Evolutionary conservation across 2,797 vertebrate species (phyloP), one percentile per base, ranked within the genome.

Genomic region (Champsocephalus gunnari): DNA sequence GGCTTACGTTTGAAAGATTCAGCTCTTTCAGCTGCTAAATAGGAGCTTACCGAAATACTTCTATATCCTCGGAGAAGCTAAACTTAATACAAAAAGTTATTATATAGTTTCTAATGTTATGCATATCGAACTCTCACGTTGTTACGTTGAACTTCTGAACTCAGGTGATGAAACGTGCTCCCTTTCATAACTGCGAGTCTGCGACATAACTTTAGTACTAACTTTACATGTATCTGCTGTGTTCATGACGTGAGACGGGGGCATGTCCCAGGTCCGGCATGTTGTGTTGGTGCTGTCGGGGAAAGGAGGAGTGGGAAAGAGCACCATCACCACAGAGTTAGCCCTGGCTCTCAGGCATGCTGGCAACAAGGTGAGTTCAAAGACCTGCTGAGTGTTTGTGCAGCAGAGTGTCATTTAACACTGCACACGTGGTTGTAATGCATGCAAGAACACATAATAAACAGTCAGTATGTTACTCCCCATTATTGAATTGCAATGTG

Each of bases 291-390:
- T 99, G 12, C 94, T 99, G 68, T 99, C 98, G 0, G 98, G 98
- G 32, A 99, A 99, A 86, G 98, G 98, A 0, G 98, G 98, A 0
- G 98, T 99, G 1, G 98, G 98, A 1, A 99, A 99, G 84, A 99
- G 98, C 92, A 99, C 97, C 74, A 82, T 99, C 78, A 96, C 96
- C 68, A 95, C 96, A 0, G 94, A 99, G 86, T 89, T 99, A 9
- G 98, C 98, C 0, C 92, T 99, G 82, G 93, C 97, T 0, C 91
- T 99, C 62, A 89, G 76, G 6, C 95, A 94, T 0, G 80, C 90
- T 0, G 98, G 98, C 11, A 97, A 96, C 72, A 99, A 95, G 96
- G 98, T 98, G 89, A 90, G 77, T 7, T 38, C 21, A 38, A 38
- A 24, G 17, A 56, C 13, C n/a, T 17, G 21, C 9, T 21, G n/a